Base-by-base conservation (phyloP, 2,797 vertebrate species). In the Catostomus latipinnis region DNA sequence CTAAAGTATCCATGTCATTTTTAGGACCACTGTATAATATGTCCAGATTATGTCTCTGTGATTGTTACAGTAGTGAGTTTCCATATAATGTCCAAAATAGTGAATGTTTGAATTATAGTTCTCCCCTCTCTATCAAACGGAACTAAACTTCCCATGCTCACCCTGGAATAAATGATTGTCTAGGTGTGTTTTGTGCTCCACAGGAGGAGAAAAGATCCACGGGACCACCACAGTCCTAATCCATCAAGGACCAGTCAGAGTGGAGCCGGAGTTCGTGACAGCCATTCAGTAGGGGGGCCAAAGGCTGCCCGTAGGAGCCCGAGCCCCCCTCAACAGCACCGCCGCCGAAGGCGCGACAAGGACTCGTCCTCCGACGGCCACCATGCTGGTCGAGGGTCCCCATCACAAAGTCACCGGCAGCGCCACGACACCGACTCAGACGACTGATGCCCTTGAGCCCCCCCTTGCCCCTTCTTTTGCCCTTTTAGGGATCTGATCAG, bases 401-500 rank as follows among this genome's bases (percentile, higher is more conserved):
- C 89, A 83, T 88, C 87, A 91, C 91, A 91, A 88, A 91, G 92
- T 85, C 91, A 88, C 88, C 93, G 91, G 89, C 89, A 89, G 84
- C 94, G 93, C 89, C 94, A 94, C 63, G 92, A 93, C 91, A 94
- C 93, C 58, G 91, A 94, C 90, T 94, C 93, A 48, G 93, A 94
- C 88, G 58, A 92, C 91, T 94, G 89, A 92, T 86, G 73, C 77
- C 76, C 67, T 54, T 66, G 22, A 71, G 50, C 12, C 43, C 45
- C 3, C 53, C 34, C 48, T 56, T 77, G 81, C 66, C 1, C 0
- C 67, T 65, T 57, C 53, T 49, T 56, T 56, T 77, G 81, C 66
- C 1, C 0, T 63, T 68, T 57, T 10, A 22, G 14, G 34, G 50
- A 69, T 69, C 49, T 11, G 34, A 60, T 14, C 4, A 16, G 34